phyloP scores from a whole-genome alignment of 2,888 invertebrate genomes.

The Lepas anatifera region DNA sequence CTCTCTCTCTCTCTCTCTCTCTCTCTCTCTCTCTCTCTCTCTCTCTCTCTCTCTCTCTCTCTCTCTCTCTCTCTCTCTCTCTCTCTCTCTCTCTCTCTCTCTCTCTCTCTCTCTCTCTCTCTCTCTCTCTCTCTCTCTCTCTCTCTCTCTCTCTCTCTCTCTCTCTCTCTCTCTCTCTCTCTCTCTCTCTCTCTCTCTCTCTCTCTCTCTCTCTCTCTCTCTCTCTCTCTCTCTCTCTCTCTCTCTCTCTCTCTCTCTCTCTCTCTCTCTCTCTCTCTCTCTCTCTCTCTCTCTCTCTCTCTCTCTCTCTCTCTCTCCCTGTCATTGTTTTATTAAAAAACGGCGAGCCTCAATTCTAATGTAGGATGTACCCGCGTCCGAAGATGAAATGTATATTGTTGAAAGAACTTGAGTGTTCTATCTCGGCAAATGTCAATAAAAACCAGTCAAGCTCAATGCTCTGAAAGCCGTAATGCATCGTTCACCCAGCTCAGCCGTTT shows the following conservation, averaged over 20 bases:
- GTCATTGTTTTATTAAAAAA: no score
- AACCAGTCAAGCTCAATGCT: no score
- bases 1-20: not conserved
- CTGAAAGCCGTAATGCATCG: no score
- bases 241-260: not conserved
- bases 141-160: not conserved
- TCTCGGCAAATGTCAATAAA: no score
- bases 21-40: not conserved
- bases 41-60: not conserved
- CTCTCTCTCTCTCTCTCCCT: not conserved
- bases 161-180: not conserved
- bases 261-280: not conserved
- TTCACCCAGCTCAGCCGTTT: no score
- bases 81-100: not conserved
- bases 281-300: not conserved
- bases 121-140: not conserved
- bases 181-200: not conserved
- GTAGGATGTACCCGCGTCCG: no score
- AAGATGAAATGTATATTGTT: no score
- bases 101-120: not conserved
- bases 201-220: not conserved
- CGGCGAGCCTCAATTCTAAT: no score
- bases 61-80: not conserved
- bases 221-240: not conserved
- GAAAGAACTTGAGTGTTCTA: no score